Evolutionary conservation across 2,888 invertebrate species (phyloP), one percentile per base, ranked within the genome.

Genomic region (Brachyptera putata): DNA sequence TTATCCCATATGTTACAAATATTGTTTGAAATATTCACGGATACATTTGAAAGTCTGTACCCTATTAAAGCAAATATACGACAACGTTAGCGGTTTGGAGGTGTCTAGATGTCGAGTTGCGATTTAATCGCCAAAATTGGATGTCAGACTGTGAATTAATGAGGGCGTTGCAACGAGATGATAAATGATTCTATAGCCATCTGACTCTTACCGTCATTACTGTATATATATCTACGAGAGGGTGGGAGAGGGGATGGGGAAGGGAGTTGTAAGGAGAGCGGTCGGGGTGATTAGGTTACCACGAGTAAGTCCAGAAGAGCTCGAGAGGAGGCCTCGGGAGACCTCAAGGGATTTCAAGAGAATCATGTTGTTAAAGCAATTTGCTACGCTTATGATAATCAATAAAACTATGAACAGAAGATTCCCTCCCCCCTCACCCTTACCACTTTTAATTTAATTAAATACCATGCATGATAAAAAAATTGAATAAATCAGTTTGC

Each of bases 91-190:
- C n/a, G n/a, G n/a, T n/a, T n/a, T n/a, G n/a, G n/a, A n/a, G n/a
- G n/a, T n/a, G n/a, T n/a, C n/a, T n/a, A n/a, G n/a, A n/a, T n/a
- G n/a, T n/a, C n/a, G n/a, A 43, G 43, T 16, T 4, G 53, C 64
- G 63, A 64, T 63, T 62, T 65, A 64, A 64, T 63, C 63, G 65
- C 56, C 59, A 61, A 65, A 64, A 65, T 65, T 65, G 63, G 65
- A 63, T 63, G 63, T 63, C 62, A 61, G 64, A 56, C 63, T 57
- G 60, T 61, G 63, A 63, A 65, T 65, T 65, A 65, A 65, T 63
- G 64, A 64, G 64, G 49, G 53, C 34, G 53, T 53, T 22, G 25
- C 49, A 24, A 39, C 7, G 39, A 14, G 21, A 43, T 43, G 43
- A 43, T 21, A 43, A 43, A 43, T 43, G 43, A 43, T 16, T 43